Evolutionary conservation across 1,140 invertebrate genomes (phyloP).

Genomic region (Melitaea cinxia): DNA sequence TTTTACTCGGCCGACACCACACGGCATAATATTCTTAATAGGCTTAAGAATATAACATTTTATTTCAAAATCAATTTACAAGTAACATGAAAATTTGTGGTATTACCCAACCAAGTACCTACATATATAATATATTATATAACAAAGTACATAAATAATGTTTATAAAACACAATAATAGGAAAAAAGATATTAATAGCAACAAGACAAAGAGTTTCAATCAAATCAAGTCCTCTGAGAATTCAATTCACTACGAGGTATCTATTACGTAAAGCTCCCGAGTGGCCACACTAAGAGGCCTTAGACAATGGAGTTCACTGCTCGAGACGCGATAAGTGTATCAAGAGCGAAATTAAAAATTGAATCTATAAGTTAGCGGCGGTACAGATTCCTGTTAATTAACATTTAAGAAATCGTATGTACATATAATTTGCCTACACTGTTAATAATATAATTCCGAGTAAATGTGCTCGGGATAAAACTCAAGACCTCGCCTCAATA

Average conservation of each 20-base stretch:
- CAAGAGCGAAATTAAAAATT: slow-evolving; percentile 14
- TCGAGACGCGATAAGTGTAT: slow-evolving; percentile 16
- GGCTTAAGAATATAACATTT: too few relatives aligned
- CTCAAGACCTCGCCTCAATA: slow-evolving; percentile 32
- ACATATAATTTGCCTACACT: background rate
- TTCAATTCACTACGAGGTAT: slow-evolving; percentile 5
- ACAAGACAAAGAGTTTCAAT: background rate
- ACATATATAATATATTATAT: too few relatives aligned
- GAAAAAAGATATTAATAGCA: background rate
- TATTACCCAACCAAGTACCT: too few relatives aligned
- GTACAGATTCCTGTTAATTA: background rate
- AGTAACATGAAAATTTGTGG: too few relatives aligned
- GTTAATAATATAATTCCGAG: slow-evolving; percentile 6
- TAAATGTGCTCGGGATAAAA: slow-evolving; percentile 9
- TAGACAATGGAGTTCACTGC: slow-evolving; percentile 23
- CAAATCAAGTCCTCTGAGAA: background rate
- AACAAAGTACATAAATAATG: too few relatives aligned
- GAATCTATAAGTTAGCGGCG: slow-evolving; percentile 6
- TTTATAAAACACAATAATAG: background rate
- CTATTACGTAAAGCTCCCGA: slow-evolving; percentile 4
- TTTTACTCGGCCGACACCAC: too few relatives aligned
- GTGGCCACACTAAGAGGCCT: slow-evolving; percentile 2
- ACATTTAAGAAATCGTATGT: background rate
- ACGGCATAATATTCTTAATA: too few relatives aligned
- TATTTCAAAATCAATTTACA: too few relatives aligned